A percentile compares a stretch with the other conserved stretches of the same genome.
phyloP scores from a whole-genome alignment of 2,888 invertebrate species.

The Brenthis hecate region DNA sequence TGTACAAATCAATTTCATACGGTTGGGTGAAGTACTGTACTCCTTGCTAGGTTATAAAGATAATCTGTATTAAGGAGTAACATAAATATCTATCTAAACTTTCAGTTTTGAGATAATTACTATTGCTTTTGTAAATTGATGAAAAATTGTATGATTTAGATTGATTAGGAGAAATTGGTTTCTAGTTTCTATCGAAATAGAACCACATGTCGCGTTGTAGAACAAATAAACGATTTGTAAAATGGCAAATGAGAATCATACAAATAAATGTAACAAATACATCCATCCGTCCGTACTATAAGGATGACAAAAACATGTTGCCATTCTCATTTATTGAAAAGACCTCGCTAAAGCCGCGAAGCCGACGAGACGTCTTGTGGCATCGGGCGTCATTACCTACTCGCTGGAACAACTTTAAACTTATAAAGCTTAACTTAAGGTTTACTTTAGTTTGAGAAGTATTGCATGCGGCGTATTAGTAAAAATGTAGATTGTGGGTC shows the following conservation, averaged over 20 bases:
- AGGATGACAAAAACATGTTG: constrained; percentile 1
- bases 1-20: no score
- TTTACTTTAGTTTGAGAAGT: background rate
- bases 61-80: no score
- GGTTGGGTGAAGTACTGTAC: no score
- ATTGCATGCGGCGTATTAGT: background rate
- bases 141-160: no score
- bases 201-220: no score
- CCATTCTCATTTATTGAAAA: constrained; percentile 16
- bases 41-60: no score
- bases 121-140: no score
- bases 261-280: constrained; percentile 6
- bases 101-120: no score
- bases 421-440: background rate
- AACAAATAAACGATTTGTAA: background rate
- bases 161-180: no score
- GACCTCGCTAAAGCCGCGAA: background rate
- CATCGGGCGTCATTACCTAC: background rate
- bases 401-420: no score
- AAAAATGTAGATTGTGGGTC: background rate
- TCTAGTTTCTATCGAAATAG: no score
- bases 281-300: background rate
- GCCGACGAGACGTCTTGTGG: background rate
- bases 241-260: background rate
- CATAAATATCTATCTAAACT: no score